Evolutionary conservation across 64 coral and sea anemone genomes (phyloP), one percentile per base, ranked within the genome.

Genomic region (Trachythela sp.): DNA sequence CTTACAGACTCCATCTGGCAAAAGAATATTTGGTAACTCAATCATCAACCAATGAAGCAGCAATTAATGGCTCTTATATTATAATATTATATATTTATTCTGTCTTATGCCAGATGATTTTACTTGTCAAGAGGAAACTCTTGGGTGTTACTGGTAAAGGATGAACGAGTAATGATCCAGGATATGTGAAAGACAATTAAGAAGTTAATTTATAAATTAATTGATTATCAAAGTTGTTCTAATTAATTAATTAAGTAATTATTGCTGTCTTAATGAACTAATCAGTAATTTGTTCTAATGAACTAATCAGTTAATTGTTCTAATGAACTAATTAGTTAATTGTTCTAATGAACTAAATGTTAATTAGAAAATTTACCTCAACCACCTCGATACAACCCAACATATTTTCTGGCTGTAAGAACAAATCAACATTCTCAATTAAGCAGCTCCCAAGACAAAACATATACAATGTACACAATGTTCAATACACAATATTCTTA

Each of bases 331-430:
- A 64, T 64, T 27, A 6, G 1, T 24, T 24, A 26, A 26, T 64
- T 64, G 11, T 45, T 45, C 20, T 52, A 11, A 52, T 52, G 13
- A 52, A 52, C 22, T 52, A 52, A 52, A n/a, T n/a, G n/a, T n/a
- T n/a, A n/a, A n/a, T n/a, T n/a, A n/a, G n/a, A n/a, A n/a, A n/a
- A 20, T 39, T 37, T 80, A 80, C 75, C 75, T 80, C 75, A 34
- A 35, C 15, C 75, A 80, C 15, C 13, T 80, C 33, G 20, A 80
- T 80, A 35, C 33, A 37, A 34, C 75, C 75, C 75, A 80, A 35
- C 75, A 80, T 35, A 39, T 80, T 80, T 80, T 80, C 75, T 29
- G 75, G 33, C 75, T 80, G 34, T 37, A 37, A 80, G 35, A 80
- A 80, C 13, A 13, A 80, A 80, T 15, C 37, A 68, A 31, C 5